phyloP scores from a whole-genome alignment of 2,888 invertebrate genomes.

The Chrysolina americana region DNA sequence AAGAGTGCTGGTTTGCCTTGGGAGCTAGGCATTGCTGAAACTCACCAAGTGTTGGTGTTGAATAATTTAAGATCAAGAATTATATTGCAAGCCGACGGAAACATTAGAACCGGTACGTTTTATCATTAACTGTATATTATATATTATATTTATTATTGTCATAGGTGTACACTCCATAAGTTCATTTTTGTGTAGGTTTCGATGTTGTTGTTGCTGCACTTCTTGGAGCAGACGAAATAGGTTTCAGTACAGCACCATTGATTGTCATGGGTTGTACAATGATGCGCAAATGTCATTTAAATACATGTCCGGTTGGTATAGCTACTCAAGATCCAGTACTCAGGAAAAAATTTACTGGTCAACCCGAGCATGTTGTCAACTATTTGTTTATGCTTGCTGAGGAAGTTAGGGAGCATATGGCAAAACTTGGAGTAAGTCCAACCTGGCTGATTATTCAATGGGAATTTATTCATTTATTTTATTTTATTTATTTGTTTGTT shows the following conservation, averaged over 20 bases:
- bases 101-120: slow-evolving; percentile 84
- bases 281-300: slow-evolving; percentile 99
- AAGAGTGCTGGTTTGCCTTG: slow-evolving; percentile 98
- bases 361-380: slow-evolving; percentile 97
- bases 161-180: neutral
- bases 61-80: slow-evolving; percentile 95
- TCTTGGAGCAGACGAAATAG: slow-evolving; percentile 98
- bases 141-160: neutral
- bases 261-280: slow-evolving; percentile 99
- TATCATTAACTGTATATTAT: too few species aligned
- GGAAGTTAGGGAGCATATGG: slow-evolving; percentile 94
- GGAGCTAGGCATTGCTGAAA: slow-evolving; percentile 98
- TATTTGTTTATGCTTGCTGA: slow-evolving; percentile 98
- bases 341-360: slow-evolving; percentile 96
- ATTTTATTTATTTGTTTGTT: too few species aligned
- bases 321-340: slow-evolving; percentile 98
- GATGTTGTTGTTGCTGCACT: slow-evolving; percentile 97
- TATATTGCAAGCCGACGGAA: slow-evolving; percentile 96
- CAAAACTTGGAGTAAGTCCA: slow-evolving; percentile 85
- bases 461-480: too few species aligned
- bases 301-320: slow-evolving; percentile 99
- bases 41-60: slow-evolving; percentile 95
- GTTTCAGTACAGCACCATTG: slow-evolving; percentile 97
- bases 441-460: too few species aligned
- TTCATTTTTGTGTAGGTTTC: slow-evolving; percentile 74